Evolutionary conservation across 2,888 invertebrate genomes (phyloP).

Genomic region (Gisinianus flammeolus): DNA sequence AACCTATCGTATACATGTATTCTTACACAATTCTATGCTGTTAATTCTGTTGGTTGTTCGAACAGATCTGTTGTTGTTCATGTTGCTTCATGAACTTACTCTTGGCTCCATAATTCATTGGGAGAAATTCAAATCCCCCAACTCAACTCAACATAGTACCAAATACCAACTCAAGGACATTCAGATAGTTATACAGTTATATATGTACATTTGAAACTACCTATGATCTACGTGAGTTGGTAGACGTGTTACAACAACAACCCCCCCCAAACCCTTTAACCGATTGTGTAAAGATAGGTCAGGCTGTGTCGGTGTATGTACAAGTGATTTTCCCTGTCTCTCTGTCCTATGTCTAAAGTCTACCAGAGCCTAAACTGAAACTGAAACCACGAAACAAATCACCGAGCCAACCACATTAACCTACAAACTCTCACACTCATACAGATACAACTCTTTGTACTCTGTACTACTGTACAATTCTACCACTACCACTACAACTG

Average conservation of each 20-base stretch:
- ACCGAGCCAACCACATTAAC: background rate
- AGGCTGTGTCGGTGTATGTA: background rate
- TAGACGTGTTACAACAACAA: too few species aligned
- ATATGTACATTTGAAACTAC: background rate
- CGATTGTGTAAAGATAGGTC: background rate
- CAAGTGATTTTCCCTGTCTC: background rate
- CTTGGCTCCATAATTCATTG: too few species aligned
- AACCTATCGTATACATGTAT: too few species aligned
- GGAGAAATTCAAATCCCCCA: too few species aligned
- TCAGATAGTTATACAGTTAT: too few species aligned
- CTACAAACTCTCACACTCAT: conserved; percentile 4
- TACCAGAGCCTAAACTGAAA: background rate
- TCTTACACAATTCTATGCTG: too few species aligned
- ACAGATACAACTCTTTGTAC: background rate
- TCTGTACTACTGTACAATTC: background rate
- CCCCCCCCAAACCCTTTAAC: background rate
- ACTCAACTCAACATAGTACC: too few species aligned
- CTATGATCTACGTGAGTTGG: background rate
- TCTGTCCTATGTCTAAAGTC: background rate
- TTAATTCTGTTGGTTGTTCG: too few species aligned
- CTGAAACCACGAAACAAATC: background rate
- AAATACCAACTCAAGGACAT: too few species aligned
- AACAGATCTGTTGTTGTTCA: too few species aligned
- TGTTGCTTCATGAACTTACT: too few species aligned
- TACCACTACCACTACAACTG: background rate